phyloP scores from a whole-genome alignment of 2,797 vertebrate species.

The Sebastiscus albofasciatus region DNA sequence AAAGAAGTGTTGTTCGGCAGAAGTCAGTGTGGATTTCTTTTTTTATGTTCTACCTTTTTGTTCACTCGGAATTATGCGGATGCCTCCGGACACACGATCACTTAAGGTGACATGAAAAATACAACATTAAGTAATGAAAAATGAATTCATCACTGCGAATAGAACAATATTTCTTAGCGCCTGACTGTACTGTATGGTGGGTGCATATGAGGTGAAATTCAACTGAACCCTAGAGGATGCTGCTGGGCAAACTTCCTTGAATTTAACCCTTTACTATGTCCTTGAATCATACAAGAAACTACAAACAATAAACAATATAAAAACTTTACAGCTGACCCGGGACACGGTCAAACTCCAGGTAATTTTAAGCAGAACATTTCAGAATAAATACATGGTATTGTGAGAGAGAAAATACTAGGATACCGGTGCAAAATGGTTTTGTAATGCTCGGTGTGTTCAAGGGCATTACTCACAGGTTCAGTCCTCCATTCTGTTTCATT shows the following conservation, averaged over 20 bases:
- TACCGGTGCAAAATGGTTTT: constrained; percentile 40
- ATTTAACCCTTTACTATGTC: not conserved
- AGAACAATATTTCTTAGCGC: constrained; percentile 5
- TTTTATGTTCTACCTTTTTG: constrained; percentile 33
- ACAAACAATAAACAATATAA: not conserved
- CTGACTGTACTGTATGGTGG: not conserved
- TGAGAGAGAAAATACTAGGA: constrained; percentile 18
- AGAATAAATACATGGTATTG: constrained; percentile 10
- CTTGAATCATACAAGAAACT: not conserved
- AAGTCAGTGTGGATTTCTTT: constrained; percentile 69
- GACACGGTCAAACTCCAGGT: not conserved
- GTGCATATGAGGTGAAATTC: constrained; percentile 8
- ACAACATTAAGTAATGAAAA: constrained; percentile 29
- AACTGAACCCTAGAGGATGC: not conserved
- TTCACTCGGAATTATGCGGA: not conserved
- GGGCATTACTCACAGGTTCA: constrained; percentile 78
- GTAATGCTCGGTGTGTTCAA: constrained; percentile 63
- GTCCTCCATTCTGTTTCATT: constrained; percentile 90
- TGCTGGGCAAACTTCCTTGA: constrained; percentile 5
- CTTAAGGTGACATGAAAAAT: constrained; percentile 5
- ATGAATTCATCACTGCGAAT: constrained; percentile 1
- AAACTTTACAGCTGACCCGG: not conserved
- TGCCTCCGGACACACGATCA: constrained; percentile 10
- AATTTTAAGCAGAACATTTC: constrained; percentile 1
- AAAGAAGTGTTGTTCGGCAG: constrained; percentile 89